Evolutionary conservation across 2,113 vertebrate genomes (phyloP).

Genomic region (Cyphomyrus plagiostoma): DNA sequence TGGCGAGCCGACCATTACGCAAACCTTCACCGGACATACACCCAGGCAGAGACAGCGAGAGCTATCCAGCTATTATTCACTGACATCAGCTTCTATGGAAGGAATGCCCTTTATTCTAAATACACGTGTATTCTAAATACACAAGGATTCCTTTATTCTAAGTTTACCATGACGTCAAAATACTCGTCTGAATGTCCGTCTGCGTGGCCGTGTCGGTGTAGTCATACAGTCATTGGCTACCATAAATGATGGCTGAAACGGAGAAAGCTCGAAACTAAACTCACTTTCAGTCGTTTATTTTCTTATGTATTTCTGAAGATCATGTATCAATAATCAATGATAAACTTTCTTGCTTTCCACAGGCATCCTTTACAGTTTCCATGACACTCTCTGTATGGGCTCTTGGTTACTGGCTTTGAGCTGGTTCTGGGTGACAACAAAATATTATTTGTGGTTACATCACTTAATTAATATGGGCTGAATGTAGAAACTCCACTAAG

Average conservation of each 20-base stretch:
- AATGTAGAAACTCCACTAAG: neutral
- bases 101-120: neutral
- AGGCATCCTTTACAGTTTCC: neutral
- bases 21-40: neutral
- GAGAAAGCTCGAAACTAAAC: neutral
- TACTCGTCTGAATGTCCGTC: neutral
- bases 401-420: neutral
- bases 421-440: neutral
- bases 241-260: neutral
- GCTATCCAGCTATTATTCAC: neutral
- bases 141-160: neutral
- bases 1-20: neutral
- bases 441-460: neutral
- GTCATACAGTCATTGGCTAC: neutral
- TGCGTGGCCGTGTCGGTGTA: neutral
- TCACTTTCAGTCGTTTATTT: neutral
- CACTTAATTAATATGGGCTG: neutral
- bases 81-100: neutral
- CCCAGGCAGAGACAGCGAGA: neutral
- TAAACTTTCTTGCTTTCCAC: neutral
- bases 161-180: too few relatives aligned
- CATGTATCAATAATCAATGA: neutral
- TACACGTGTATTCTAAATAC: too few relatives aligned
- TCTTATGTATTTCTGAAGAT: neutral
- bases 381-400: neutral